phyloP scores from a whole-genome alignment of 2,113 vertebrate genomes.

The Gopherus flavomarginatus region DNA sequence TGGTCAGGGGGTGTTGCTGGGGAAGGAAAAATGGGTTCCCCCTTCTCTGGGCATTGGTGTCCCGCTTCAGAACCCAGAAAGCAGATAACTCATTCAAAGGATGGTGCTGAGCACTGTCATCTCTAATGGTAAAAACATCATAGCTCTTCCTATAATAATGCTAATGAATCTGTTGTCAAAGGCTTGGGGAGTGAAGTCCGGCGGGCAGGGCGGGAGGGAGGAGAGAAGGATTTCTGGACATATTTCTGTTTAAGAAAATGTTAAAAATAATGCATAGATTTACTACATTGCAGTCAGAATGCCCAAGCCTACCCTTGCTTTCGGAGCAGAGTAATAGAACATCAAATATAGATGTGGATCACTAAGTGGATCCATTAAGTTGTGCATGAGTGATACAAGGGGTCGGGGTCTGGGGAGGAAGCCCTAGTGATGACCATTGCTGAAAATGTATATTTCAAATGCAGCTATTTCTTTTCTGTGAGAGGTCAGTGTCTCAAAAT shows the following conservation, averaged over 20 bases:
- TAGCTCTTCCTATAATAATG: not conserved
- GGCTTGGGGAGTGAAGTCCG: not conserved
- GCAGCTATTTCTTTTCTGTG: not conserved
- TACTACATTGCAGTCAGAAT: not conserved
- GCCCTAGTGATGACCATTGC: not conserved
- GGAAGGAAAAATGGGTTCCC: not conserved
- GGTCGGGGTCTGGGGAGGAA: not conserved
- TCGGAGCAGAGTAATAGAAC: not conserved
- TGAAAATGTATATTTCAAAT: not conserved
- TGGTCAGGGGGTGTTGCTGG: not conserved
- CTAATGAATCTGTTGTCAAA: not conserved
- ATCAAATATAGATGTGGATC: not conserved
- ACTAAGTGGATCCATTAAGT: not conserved
- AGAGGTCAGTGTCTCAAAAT: not conserved
- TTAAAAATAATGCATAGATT: not conserved
- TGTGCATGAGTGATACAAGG: not conserved
- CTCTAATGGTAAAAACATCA: not conserved
- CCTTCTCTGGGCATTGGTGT: not conserved
- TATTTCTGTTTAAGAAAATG: not conserved
- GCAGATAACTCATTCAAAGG: not conserved
- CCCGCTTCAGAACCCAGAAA: rapidly evolving
- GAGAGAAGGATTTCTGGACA: not conserved
- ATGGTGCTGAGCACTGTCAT: not conserved
- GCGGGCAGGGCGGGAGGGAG: not conserved
- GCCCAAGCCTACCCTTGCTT: not conserved